Evolutionary conservation across 2,797 vertebrate genomes (phyloP).

Genomic region (Malacoraja senta): DNA sequence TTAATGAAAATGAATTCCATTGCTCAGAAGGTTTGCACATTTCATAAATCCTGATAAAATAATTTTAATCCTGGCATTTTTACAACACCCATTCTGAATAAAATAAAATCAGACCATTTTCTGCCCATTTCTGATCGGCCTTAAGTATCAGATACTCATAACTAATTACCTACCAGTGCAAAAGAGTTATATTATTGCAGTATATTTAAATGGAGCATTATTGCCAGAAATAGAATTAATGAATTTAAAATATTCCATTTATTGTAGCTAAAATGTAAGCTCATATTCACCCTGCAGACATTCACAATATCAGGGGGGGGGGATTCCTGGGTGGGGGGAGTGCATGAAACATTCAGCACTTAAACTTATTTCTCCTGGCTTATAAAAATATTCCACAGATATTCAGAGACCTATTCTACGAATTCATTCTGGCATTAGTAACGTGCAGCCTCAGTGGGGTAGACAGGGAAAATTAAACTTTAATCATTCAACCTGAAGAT

Average conservation of each 20-base stretch:
- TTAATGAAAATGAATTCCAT: neutral
- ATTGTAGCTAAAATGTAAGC: neutral
- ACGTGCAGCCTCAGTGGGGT: neutral
- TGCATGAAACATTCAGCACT: neutral
- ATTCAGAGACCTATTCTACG: neutral
- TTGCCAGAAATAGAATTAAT: neutral
- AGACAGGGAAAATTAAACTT: neutral
- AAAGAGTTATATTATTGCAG: too few species aligned
- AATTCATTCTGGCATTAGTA: neutral
- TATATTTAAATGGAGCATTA: neutral
- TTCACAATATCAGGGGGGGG: neutral
- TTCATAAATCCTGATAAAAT: neutral
- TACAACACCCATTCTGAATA: neutral
- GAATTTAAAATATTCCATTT: neutral
- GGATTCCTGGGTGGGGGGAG: too few species aligned
- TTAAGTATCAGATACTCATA: neutral
- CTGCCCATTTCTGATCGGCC: neutral
- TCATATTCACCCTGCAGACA: neutral
- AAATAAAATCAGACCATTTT: neutral
- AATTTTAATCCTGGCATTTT: neutral
- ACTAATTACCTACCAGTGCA: too few species aligned
- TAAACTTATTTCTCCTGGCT: neutral
- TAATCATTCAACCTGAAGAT: neutral
- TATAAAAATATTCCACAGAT: neutral
- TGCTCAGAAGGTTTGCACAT: neutral